A percentile compares a stretch with the other conserved stretches of the same genome.
Conservation (phyloP, 2,797 vertebrate genomes). For the Hyperoplus lanceolatus region DNA sequence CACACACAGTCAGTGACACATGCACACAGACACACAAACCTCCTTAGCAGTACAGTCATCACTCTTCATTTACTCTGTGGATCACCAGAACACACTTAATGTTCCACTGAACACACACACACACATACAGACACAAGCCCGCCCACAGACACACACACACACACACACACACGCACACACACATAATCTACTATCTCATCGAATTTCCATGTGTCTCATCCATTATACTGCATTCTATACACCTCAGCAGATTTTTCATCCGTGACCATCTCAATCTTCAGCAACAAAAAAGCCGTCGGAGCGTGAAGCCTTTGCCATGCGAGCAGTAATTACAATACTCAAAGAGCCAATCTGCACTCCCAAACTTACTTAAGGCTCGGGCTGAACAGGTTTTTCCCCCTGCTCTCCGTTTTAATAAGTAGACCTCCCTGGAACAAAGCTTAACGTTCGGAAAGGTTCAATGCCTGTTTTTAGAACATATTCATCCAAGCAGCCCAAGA, state of each 20-base stretch:
- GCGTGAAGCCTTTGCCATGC: slow-evolving; percentile 58
- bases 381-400: slow-evolving; percentile 32
- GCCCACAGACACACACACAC: slow-evolving; percentile 3
- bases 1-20: slow-evolving; percentile 1
- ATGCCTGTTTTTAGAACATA: no score
- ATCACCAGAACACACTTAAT: slow-evolving; percentile 40
- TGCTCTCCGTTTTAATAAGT: slow-evolving; percentile 53
- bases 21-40: slow-evolving; percentile 11
- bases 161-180: slow-evolving; percentile 41
- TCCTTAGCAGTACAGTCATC: slow-evolving; percentile 51
- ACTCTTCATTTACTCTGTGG: slow-evolving; percentile 57
- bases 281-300: slow-evolving; percentile 66
- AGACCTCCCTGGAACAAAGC: slow-evolving; percentile 29
- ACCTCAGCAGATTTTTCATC: slow-evolving; percentile 71
- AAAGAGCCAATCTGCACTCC: slow-evolving; percentile 51
- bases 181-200: slow-evolving; percentile 66
- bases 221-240: slow-evolving; percentile 57
- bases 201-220: slow-evolving; percentile 62
- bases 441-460: slow-evolving; percentile 5
- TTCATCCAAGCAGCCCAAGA: no score
- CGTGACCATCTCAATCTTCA: slow-evolving; percentile 72
- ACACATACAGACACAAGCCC: neutral
- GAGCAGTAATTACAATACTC: slow-evolving; percentile 72
- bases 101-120: slow-evolving; percentile 9
- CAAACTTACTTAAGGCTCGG: slow-evolving; percentile 39